phyloP scores from a whole-genome alignment of 2,888 invertebrate genomes.

The Lissonota sp. region DNA sequence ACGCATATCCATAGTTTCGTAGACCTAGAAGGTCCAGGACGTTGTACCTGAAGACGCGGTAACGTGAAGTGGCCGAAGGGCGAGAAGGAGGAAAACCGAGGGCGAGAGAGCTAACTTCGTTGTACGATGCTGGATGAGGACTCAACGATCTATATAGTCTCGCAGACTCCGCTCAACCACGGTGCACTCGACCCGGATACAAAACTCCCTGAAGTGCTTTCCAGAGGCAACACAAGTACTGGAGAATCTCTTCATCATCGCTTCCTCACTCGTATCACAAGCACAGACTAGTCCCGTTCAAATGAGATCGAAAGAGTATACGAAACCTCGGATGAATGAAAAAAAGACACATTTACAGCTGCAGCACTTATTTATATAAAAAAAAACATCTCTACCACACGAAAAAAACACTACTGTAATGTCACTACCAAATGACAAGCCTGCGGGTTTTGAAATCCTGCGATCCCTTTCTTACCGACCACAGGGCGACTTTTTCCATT shows the following conservation, averaged over 20 bases:
- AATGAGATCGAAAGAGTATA: constrained; percentile 18
- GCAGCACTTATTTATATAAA: no score
- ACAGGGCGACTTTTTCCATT: no score
- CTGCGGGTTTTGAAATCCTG: no score
- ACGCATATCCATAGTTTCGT: constrained; percentile 16
- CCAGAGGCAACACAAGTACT: constrained; percentile 34
- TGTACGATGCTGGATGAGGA: background rate
- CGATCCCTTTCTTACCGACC: no score
- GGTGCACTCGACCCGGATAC: constrained; percentile 58
- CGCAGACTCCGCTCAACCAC: constrained; percentile 39
- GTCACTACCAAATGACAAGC: no score
- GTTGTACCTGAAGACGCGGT: background rate
- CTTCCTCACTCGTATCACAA: constrained; percentile 2
- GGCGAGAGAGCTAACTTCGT: constrained; percentile 12
- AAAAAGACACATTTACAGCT: no score
- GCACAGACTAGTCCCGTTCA: background rate
- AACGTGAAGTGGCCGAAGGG: background rate
- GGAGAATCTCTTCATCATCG: background rate
- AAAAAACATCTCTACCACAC: no score
- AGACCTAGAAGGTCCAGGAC: constrained; percentile 12
- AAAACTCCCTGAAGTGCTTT: constrained; percentile 32
- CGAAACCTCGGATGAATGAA: background rate
- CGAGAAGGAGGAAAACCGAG: background rate
- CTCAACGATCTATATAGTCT: constrained; percentile 46
- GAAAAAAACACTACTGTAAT: no score